Conservation (phyloP, 1,140 invertebrate genomes). For the Drosophila leontia region DNA sequence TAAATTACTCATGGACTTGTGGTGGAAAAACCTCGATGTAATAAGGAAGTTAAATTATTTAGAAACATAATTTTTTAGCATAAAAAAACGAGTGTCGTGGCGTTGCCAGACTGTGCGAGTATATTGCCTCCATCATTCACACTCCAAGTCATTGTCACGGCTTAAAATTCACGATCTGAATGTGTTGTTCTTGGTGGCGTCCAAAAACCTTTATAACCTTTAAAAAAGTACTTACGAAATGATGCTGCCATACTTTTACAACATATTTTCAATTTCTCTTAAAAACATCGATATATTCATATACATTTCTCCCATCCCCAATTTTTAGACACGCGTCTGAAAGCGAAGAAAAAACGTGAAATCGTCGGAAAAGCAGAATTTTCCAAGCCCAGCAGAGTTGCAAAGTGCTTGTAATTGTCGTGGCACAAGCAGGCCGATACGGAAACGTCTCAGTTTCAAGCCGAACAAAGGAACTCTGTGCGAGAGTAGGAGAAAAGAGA, state of each 20-base stretch:
- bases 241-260: neutral
- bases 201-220: too few relatives aligned
- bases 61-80: too few relatives aligned
- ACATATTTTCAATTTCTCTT: neutral
- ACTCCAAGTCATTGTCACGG: too few relatives aligned
- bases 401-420: conserved; percentile 71
- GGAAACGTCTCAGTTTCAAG: conserved; percentile 58
- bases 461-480: conserved; percentile 53
- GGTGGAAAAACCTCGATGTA: too few relatives aligned
- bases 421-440: conserved; percentile 69
- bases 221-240: too few relatives aligned
- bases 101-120: too few relatives aligned
- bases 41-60: too few relatives aligned
- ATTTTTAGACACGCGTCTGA: conserved; percentile 78
- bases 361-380: conserved; percentile 69
- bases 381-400: conserved; percentile 63
- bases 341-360: conserved; percentile 73
- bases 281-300: conserved; percentile 19
- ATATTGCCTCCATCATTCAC: too few relatives aligned
- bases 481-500: conserved; percentile 15
- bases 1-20: too few relatives aligned
- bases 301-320: conserved; percentile 20
- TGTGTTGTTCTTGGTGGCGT: too few relatives aligned
- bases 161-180: too few relatives aligned
- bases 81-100: too few relatives aligned